These are phyloP conservation scores for Hassar affinis DNA, from an alignment of 2,113 vertebrate species.

Conservation along the genomic window DNA sequence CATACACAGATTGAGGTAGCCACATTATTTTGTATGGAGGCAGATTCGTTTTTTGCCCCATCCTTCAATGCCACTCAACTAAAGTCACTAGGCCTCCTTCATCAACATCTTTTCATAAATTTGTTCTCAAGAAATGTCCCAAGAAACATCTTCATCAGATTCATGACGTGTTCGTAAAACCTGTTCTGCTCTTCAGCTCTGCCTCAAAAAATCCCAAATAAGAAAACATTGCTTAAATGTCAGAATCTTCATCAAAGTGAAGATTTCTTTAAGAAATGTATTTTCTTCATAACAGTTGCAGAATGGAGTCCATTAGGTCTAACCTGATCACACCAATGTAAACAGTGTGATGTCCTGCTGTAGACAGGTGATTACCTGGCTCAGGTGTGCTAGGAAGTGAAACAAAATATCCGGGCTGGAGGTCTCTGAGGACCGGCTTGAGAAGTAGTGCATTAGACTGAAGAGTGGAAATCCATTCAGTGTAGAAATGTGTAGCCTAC, in stretches of 20 bases:
- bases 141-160: no score
- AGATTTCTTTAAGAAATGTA: no score
- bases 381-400: slow-evolving; percentile 4
- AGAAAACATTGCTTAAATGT: no score
- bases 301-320: background rate
- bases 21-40: background rate
- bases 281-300: no score
- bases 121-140: no score
- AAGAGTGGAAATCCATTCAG: background rate
- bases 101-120: no score
- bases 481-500: slow-evolving; percentile 53
- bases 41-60: background rate
- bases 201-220: no score
- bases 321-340: background rate
- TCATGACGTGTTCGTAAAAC: no score
- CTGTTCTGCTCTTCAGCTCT: no score
- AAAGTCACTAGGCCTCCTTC: background rate
- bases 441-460: background rate
- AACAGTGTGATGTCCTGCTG: background rate
- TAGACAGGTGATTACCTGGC: slow-evolving; percentile 17
- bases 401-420: background rate
- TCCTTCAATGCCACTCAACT: background rate
- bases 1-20: background rate
- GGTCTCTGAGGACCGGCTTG: background rate
- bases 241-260: no score